Evolutionary conservation across 2,113 vertebrate genomes (phyloP).

Genomic region (Synodontis membranacea): DNA sequence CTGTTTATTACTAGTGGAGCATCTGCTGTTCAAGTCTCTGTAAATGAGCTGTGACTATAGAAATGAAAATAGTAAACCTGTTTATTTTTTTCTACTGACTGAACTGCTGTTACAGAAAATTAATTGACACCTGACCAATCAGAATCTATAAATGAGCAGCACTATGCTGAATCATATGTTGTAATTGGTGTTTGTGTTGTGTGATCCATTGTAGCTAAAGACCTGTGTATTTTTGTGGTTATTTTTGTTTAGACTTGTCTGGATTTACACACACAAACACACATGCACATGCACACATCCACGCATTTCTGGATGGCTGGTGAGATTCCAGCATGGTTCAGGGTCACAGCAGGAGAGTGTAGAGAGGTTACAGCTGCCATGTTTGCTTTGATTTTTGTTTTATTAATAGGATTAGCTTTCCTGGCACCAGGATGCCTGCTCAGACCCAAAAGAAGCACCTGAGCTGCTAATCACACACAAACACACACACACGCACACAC

Average conservation of each 20-base stretch:
- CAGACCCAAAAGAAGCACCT: constrained; percentile 61
- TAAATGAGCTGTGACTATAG: neutral
- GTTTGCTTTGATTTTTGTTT: constrained; percentile 71
- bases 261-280: constrained; percentile 14
- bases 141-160: neutral
- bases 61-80: neutral
- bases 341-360: constrained; percentile 26
- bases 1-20: too few species aligned
- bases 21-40: neutral
- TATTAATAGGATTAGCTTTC: constrained; percentile 67
- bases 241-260: neutral
- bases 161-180: neutral
- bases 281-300: constrained; percentile 24
- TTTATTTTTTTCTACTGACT: neutral
- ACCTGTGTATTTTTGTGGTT: neutral
- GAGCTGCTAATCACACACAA: constrained; percentile 51
- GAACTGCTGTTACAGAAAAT: neutral
- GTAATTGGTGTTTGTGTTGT: neutral
- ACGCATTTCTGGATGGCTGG: constrained; percentile 48
- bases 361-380: constrained; percentile 52
- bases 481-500: constrained; percentile 9
- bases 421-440: constrained; percentile 46
- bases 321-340: constrained; percentile 37
- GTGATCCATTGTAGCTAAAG: neutral
- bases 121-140: neutral